These are phyloP conservation scores for Aphelenchoides avenae DNA, from an alignment of 1,140 invertebrate genomes.

Conservation along the genomic window DNA sequence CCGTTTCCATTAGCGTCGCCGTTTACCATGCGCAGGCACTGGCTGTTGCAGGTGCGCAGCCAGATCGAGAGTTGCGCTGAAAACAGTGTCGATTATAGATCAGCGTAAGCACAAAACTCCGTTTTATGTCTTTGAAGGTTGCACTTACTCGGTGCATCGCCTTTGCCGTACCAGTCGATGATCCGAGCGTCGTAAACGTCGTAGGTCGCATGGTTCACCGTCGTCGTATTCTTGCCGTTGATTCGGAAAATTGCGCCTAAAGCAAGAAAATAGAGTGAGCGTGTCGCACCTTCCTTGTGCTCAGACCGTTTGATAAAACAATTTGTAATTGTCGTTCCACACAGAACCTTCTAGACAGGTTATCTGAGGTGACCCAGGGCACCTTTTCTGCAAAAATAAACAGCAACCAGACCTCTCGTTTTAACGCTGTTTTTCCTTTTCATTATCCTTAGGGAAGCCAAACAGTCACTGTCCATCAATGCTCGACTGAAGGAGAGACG, in stretches of 20 bases:
- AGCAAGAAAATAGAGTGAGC: too few relatives aligned
- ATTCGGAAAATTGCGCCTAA: slow-evolving; percentile 12
- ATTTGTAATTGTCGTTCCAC: too few relatives aligned
- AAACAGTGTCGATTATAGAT: slow-evolving; percentile 31
- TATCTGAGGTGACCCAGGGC: too few relatives aligned
- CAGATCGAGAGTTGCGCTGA: slow-evolving; percentile 33
- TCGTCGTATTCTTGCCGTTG: neutral
- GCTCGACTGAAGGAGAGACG: slow-evolving; percentile 1
- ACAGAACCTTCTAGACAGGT: too few relatives aligned
- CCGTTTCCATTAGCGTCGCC: slow-evolving; percentile 13
- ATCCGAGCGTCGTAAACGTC: slow-evolving; percentile 22
- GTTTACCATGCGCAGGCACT: slow-evolving; percentile 29
- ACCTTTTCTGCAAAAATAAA: too few relatives aligned
- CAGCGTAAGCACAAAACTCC: neutral
- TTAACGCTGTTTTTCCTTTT: too few relatives aligned
- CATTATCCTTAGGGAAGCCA: too few relatives aligned
- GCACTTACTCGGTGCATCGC: slow-evolving; percentile 21
- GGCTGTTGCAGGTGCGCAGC: slow-evolving; percentile 33
- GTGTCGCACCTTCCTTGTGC: too few relatives aligned
- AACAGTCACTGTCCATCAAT: too few relatives aligned
- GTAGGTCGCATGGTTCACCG: slow-evolving; percentile 10
- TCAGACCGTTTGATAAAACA: too few relatives aligned
- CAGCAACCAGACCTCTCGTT: too few relatives aligned
- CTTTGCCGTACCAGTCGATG: slow-evolving; percentile 34
- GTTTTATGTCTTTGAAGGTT: slow-evolving; percentile 1